Evolutionary conservation across 2,113 vertebrate genomes (phyloP), one percentile per base, ranked within the genome.

Genomic region (Boleophthalmus pectinirostris): DNA sequence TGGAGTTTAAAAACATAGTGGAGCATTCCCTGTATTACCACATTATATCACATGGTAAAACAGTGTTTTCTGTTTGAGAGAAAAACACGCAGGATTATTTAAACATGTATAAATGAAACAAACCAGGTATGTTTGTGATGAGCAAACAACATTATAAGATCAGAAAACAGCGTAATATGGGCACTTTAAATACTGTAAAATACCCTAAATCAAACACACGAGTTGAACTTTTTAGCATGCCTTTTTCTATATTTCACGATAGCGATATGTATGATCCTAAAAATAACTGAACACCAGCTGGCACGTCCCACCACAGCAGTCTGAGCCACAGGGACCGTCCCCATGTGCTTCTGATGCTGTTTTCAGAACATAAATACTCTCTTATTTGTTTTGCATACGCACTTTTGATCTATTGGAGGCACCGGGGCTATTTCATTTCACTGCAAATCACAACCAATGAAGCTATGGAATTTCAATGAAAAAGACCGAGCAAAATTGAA

Each of bases 281-380:
- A 80, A 85, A 80, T 83, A 76, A 66, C 60, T 3, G 18, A 51
- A 70, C 70, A 75, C 33, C 61, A 68, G 49, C 64, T 81, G 77
- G 68, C 0, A 33, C 25, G 67, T 64, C 54, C 76, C 68, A 66
- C 33, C 21, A 51, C 49, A 49, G 75, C 65, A 72, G 43, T 73
- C 49, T 49, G 13, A 77, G 38, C 60, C 72, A 74, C 51, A 29
- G 68, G 0, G 24, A 65, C 11, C 16, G 45, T 53, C 18, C 57
- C 53, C 64, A 23, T 53, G 75, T 1, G 67, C 12, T n/a, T 73
- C 49, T 69, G 47, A 29, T 49, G 66, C 49, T 54, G 67, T 15
- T 68, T 75, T 66, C 75, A 38, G 53, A 14, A 72, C 69, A 75
- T 23, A 61, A 73, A 72, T 64, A 24, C 72, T 45, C 43, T 64